Conservation (phyloP, 2,113 vertebrate species). For the Sinosuthora webbiana region DNA sequence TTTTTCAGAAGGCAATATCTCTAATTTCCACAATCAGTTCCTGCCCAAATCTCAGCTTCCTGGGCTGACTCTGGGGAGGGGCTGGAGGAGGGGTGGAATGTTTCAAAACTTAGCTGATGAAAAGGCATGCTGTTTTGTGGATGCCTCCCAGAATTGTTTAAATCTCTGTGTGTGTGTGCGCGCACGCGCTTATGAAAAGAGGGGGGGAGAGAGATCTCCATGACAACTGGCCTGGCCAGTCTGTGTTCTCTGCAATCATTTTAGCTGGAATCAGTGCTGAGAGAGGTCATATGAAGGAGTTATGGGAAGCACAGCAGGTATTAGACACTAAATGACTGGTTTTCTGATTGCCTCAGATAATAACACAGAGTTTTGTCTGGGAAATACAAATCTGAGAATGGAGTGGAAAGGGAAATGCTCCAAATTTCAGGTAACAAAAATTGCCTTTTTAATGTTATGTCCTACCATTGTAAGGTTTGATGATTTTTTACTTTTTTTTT, state of each 20-base stretch:
- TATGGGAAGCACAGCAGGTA: conserved; percentile 78
- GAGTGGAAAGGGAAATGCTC: conserved; percentile 70
- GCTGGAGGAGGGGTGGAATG: conserved; percentile 73
- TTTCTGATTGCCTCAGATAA: conserved; percentile 55
- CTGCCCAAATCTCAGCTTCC: conserved; percentile 19
- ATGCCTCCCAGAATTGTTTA: conserved; percentile 70
- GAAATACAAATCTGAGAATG: conserved; percentile 74
- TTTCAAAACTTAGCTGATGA: conserved; percentile 58
- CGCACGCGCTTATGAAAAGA: not conserved
- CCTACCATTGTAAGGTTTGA: not conserved
- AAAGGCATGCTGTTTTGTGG: conserved; percentile 72
- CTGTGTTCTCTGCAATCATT: conserved; percentile 62
- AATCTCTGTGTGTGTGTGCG: not conserved
- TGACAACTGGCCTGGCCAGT: conserved; percentile 74
- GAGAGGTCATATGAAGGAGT: conserved; percentile 76
- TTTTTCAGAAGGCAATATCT: not conserved
- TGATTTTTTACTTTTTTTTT: not conserved
- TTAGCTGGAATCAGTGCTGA: conserved; percentile 61
- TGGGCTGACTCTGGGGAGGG: conserved; percentile 57
- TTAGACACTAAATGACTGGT: conserved; percentile 38
- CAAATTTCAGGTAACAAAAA: conserved; percentile 76
- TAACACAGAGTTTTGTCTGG: conserved; percentile 65
- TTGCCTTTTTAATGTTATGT: not conserved
- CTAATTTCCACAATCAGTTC: conserved; percentile 25
- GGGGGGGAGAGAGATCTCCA: conserved; percentile 67